Evolutionary conservation across 30 jellyfish, hydroid and myxozoan species (phyloP), one percentile per base, ranked within the genome.

Genomic region (Hydra vulgaris): DNA sequence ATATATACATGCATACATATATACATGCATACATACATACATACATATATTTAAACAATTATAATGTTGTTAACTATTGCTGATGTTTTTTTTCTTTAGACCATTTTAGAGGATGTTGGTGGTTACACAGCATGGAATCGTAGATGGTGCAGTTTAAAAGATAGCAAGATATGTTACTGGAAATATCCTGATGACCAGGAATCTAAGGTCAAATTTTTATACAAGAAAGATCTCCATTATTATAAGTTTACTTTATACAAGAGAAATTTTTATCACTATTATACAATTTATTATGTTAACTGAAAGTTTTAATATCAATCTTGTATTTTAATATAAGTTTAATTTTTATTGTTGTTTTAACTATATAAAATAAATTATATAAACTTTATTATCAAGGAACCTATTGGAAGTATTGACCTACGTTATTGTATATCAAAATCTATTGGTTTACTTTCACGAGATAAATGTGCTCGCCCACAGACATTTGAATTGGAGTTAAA

Each of bases 121-220:
- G 99, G 96, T 7, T 94, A 76, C 84, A 94, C 96, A 19, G 99
- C 99, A 26, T 88, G 96, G 95, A 94, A 88, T 85, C 93, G 99
- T 27, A 81, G 99, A 19, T 94, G 99, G 99, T 84, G 99, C 54
- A 88, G 75, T 53, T 83, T 94, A 94, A 86, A 88, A 23, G 95
- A 90, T 18, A 94, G 85, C 69, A 54, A 78, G 73, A 82, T 94
- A n/a, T 84, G 88, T 74, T 94, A 74, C 76, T 94, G 99, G 99
- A 84, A 96, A 69, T 94, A 89, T 73, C 99, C 99, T 17, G 99
- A 88, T 75, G 99, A 94, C 72, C 96, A 94, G 85, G 85, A 85
- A 52, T 68, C 91, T 66, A 94, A 94, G 99, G 99, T 94, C 8
- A 5, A 12, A 40, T 70, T 5, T 40, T 12, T 40, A 40, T 12